Percentiles rank a stretch among this genome's conserved stretches.
Conservation (phyloP, 2,888 invertebrate genomes). For the Norana najaformis region DNA sequence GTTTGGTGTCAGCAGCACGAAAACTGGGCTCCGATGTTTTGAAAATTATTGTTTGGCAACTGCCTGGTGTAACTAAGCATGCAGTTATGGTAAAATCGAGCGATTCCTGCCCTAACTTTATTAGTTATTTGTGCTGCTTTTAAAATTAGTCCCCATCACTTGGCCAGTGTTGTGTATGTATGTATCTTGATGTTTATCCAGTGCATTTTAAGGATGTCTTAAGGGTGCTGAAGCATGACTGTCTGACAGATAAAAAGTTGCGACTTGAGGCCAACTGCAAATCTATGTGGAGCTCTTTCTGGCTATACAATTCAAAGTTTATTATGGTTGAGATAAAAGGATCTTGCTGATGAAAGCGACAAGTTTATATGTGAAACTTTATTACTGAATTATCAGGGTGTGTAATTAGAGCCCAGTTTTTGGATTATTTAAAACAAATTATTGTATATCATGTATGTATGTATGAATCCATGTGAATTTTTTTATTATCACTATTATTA, state of each 20-base stretch:
- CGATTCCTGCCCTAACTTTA: neutral
- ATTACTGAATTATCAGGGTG: no score
- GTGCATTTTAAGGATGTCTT: neutral
- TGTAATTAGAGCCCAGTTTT: no score
- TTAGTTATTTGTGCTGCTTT: neutral
- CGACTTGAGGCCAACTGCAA: neutral
- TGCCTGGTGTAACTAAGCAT: neutral
- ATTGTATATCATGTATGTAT: no score
- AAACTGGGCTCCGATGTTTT: neutral
- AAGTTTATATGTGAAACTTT: no score
- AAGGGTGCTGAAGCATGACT: neutral
- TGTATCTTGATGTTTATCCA: neutral
- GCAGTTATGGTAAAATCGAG: neutral
- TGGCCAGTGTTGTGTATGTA: neutral
- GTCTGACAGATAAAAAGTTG: neutral
- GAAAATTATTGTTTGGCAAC: neutral
- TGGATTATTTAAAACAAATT: neutral
- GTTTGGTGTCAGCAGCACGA: neutral
- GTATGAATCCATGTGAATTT: no score
- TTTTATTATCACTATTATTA: no score
- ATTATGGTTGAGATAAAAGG: neutral
- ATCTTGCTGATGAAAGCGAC: neutral
- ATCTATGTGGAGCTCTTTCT: neutral
- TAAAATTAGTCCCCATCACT: neutral
- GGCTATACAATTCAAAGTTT: neutral